Evolutionary conservation across 53 echinoderm and acorn worm genomes (phyloP), one percentile per base, ranked within the genome.

Genomic region (Pentamera pediparva): DNA sequence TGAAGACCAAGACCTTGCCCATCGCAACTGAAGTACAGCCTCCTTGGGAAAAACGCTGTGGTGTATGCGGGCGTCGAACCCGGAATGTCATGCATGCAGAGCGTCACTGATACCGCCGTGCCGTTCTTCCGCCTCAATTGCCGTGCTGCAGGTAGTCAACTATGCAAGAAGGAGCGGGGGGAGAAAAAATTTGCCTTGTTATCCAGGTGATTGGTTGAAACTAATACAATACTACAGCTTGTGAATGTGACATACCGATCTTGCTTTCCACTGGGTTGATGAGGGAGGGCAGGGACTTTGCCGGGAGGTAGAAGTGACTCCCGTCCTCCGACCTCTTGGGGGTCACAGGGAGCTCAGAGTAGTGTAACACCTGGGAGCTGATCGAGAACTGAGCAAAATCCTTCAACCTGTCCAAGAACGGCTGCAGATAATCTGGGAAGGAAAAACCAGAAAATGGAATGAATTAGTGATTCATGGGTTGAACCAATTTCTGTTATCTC

Each of bases 231-330:
- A 15, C n/a, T 45, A 12, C n/a, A 12, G 1, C 0, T 45, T 45
- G n/a, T 0, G 47, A 45, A 45, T 45, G 47, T 45, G 13, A 45
- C 47, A 45, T 57, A 96, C 96, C 96, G 29, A 96, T 77, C 54
- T 88, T 96, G 2, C 88, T 90, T 31, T 95, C 96, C 11, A 96
- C 78, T 20, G 96, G 96, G 43, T 85, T 96, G 49, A 96, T 96
- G 67, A 96, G 78, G 0, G 79, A 83, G 8, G 91, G 88, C 47
- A 96, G 59, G 29, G 82, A 65, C 20, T 64, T 73, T 59, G 78
- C 82, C 22, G 87, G 50, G 50, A 96, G 59, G 35, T 61, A 83
- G 65, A 56, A 74, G 24, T 79, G 77, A 33, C 59, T 56, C 32
- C 69, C 39, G 18, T 82, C 83, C 19, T 62, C 58, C 4, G 47